Percentiles rank a stretch among this genome's conserved stretches.
Evolutionary conservation across 2,888 invertebrate genomes (phyloP).

Genomic region (Prenolepis imparis): DNA sequence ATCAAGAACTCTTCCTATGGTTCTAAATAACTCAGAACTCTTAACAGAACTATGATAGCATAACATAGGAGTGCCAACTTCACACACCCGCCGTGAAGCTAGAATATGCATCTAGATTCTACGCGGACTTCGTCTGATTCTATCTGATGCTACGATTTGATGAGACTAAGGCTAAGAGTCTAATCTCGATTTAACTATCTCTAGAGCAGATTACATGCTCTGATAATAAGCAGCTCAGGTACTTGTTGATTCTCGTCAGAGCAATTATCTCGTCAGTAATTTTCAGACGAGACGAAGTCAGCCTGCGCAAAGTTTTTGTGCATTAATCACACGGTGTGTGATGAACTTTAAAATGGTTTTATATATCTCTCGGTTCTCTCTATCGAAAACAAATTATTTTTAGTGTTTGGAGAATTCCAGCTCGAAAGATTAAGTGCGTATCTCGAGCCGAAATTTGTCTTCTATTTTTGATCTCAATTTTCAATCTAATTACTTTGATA

Average conservation of each 20-base stretch:
- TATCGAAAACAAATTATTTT: not conserved
- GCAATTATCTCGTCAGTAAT: constrained; percentile 22
- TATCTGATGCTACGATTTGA: constrained; percentile 66
- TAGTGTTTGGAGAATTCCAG: not conserved
- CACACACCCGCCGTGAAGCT: constrained; percentile 7
- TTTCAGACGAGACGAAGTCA: constrained; percentile 60
- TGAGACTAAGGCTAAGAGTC: constrained; percentile 64
- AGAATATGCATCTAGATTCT: constrained; percentile 56
- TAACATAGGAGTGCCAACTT: no score
- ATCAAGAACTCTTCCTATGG: no score
- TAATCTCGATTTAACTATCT: constrained; percentile 69
- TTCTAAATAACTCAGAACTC: no score
- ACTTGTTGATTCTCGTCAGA: constrained; percentile 37
- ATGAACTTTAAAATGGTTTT: not conserved
- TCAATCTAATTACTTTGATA: not conserved
- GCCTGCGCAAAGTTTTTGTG: not conserved
- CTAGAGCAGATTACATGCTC: constrained; percentile 83
- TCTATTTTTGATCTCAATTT: not conserved
- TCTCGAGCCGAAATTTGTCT: not conserved
- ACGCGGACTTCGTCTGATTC: constrained; percentile 64
- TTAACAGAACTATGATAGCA: no score
- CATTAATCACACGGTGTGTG: not conserved
- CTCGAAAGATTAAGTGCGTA: constrained; percentile 38
- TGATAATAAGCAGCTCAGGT: constrained; percentile 74
- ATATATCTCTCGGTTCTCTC: not conserved